Evolutionary conservation across 1,140 invertebrate species (phyloP).

Genomic region (Cherax destructor): DNA sequence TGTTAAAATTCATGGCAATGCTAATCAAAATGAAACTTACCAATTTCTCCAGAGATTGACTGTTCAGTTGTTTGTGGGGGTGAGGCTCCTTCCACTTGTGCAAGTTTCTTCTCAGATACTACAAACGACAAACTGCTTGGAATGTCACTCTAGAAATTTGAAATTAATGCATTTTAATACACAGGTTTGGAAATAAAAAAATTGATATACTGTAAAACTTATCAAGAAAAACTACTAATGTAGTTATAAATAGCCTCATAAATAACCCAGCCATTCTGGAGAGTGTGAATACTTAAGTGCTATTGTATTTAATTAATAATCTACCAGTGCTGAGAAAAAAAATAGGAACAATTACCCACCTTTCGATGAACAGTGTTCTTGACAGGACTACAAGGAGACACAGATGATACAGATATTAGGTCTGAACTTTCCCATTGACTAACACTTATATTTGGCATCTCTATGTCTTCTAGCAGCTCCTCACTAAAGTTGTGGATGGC

Average conservation of each 20-base stretch:
- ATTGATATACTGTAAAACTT: too few species aligned
- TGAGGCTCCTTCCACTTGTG: neutral
- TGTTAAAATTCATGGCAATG: too few species aligned
- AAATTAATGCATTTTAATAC: neutral
- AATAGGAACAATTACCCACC: neutral
- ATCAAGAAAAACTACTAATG: too few species aligned
- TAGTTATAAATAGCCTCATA: too few species aligned
- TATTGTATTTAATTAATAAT: neutral
- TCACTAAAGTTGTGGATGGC: neutral
- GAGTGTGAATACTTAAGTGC: too few species aligned
- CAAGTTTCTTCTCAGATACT: neutral
- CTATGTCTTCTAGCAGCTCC: conserved; percentile 15
- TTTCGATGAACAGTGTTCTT: neutral
- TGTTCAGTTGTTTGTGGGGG: neutral
- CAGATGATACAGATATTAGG: conserved; percentile 11
- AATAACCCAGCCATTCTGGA: too few species aligned
- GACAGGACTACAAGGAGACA: neutral
- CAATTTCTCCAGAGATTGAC: neutral
- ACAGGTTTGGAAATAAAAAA: too few species aligned
- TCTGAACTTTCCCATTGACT: conserved; percentile 2
- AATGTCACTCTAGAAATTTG: neutral
- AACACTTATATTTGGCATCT: conserved; percentile 5
- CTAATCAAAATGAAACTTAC: neutral
- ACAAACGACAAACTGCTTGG: neutral
- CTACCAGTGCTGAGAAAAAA: neutral